These are phyloP conservation scores for Siniperca undulata DNA, from an alignment of 2,797 vertebrate genomes.

Conservation along the genomic window DNA sequence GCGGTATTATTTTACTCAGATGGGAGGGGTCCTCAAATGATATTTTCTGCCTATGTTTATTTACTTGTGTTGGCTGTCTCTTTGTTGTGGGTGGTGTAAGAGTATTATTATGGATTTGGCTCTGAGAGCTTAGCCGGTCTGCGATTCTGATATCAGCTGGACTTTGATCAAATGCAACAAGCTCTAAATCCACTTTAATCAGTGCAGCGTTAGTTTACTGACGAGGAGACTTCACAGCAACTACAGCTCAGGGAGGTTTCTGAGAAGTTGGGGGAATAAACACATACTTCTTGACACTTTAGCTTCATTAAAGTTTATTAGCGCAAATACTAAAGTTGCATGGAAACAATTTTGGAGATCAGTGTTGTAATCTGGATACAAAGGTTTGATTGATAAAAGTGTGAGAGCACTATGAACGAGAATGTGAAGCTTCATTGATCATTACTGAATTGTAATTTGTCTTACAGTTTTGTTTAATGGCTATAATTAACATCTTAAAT, in stretches of 20 bases:
- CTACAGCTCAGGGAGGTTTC: slow-evolving; percentile 29
- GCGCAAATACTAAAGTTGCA: slow-evolving; percentile 22
- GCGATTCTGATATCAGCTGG: slow-evolving; percentile 77
- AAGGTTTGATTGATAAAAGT: slow-evolving; percentile 11
- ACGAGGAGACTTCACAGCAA: slow-evolving; percentile 61
- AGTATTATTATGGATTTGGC: slow-evolving; percentile 75
- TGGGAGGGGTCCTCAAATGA: slow-evolving; percentile 54
- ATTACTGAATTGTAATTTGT: too few species aligned
- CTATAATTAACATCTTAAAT: background rate
- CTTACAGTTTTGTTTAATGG: too few species aligned
- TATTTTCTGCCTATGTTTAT: slow-evolving; percentile 69
- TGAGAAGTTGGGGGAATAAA: slow-evolving; percentile 44
- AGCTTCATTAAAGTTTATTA: slow-evolving; percentile 4
- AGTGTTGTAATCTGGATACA: slow-evolving; percentile 27
- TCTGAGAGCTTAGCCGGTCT: slow-evolving; percentile 69
- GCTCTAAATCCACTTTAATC: slow-evolving; percentile 81
- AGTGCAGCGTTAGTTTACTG: slow-evolving; percentile 62
- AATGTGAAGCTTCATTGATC: background rate
- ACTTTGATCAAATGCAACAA: slow-evolving; percentile 81
- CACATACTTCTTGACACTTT: slow-evolving; percentile 29
- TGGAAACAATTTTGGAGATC: slow-evolving; percentile 28
- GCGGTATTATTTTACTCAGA: slow-evolving; percentile 64
- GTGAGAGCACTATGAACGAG: background rate
- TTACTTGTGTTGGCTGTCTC: slow-evolving; percentile 61
- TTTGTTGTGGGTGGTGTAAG: slow-evolving; percentile 73